These are phyloP conservation scores for Tetheella fluctuosa DNA, from an alignment of 2,888 invertebrate species.

Conservation along the genomic window DNA sequence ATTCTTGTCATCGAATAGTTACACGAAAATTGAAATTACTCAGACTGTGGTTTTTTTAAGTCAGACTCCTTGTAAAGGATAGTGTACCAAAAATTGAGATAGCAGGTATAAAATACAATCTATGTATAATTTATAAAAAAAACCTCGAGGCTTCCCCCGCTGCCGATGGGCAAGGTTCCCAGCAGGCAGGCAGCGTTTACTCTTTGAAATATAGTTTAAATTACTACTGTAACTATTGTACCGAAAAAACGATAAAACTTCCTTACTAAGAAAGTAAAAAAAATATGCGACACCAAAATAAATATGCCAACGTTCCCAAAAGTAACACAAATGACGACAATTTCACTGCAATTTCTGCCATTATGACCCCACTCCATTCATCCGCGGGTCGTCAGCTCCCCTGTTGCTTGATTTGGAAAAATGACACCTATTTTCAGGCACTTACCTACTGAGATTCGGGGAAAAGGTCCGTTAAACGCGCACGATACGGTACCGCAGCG, in stretches of 20 bases:
- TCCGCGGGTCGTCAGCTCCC: conserved; percentile 18
- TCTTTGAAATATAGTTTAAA: too few species aligned
- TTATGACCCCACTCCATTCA: conserved; percentile 26
- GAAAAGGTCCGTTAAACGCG: conserved; percentile 19
- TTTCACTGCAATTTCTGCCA: conserved; percentile 28
- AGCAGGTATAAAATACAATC: too few species aligned
- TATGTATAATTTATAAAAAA: too few species aligned
- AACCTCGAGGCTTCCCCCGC: too few species aligned
- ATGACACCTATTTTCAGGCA: conserved; percentile 42
- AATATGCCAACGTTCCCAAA: not conserved
- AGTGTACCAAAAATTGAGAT: too few species aligned
- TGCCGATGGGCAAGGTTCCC: too few species aligned
- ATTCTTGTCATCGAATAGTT: too few species aligned
- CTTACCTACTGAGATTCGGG: conserved; percentile 33
- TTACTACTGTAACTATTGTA: too few species aligned
- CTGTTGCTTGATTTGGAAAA: conserved; percentile 36
- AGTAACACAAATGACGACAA: conserved; percentile 7
- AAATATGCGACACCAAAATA: not conserved
- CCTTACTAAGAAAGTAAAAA: not conserved
- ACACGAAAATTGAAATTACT: too few species aligned
- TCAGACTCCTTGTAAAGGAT: too few species aligned
- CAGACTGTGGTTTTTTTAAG: too few species aligned
- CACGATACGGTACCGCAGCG: not conserved
- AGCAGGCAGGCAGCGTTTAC: too few species aligned
- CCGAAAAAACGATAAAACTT: not conserved